Evolutionary conservation across 2,888 invertebrate genomes (phyloP).

Genomic region (Luperina testacea): DNA sequence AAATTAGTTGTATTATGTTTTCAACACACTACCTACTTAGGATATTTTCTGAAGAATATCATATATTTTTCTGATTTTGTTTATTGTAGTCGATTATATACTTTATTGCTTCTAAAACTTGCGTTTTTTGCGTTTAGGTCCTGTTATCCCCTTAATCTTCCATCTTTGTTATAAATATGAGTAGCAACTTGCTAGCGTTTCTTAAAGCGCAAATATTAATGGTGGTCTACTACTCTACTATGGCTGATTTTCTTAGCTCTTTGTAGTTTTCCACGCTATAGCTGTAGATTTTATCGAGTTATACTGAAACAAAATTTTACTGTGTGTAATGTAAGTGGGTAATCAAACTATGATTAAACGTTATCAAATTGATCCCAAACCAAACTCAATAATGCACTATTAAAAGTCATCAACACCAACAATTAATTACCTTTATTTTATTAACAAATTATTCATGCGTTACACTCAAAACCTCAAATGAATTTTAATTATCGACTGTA

Average conservation of each 20-base stretch:
- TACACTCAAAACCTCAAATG: conserved; percentile 21
- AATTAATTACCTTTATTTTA: conserved; percentile 3
- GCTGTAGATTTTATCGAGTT: not conserved
- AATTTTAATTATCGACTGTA: conserved; percentile 42
- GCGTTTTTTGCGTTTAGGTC: no score
- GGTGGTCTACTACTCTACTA: not conserved
- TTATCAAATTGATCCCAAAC: not conserved
- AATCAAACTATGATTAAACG: not conserved
- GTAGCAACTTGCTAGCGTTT: not conserved
- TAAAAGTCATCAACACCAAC: not conserved
- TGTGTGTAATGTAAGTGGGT: not conserved
- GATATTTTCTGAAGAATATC: no score
- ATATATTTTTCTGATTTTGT: no score
- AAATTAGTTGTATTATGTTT: no score
- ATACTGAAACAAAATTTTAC: not conserved
- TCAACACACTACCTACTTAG: no score
- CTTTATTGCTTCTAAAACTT: no score
- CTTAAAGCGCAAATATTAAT: not conserved
- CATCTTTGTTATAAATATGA: not conserved
- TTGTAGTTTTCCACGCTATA: not conserved
- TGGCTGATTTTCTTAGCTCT: not conserved
- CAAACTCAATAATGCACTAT: not conserved
- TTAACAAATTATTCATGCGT: not conserved
- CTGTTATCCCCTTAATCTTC: not conserved
- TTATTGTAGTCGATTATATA: no score